Evolutionary conservation across 2,888 invertebrate species (phyloP).

Genomic region (Cephonodes hylas): DNA sequence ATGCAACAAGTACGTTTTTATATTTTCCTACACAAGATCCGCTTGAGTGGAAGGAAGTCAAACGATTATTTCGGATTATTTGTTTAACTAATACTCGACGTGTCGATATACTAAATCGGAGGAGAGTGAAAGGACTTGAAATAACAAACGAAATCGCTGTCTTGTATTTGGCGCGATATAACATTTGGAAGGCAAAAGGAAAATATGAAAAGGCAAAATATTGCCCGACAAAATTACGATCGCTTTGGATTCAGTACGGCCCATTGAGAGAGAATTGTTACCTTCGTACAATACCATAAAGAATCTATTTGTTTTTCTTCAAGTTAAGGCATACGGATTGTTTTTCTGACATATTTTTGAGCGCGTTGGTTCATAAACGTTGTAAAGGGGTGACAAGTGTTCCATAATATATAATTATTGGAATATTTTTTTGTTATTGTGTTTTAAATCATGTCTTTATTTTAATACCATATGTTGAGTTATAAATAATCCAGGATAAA

Average conservation of each 20-base stretch:
- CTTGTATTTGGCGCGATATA: constrained; percentile 70
- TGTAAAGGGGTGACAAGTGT: constrained; percentile 12
- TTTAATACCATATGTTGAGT: too few relatives aligned
- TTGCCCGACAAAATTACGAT: constrained; percentile 79
- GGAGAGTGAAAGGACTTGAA: constrained; percentile 67
- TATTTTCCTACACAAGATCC: background rate
- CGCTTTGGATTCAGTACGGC: constrained; percentile 75
- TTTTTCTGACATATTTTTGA: constrained; percentile 40
- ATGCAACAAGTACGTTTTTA: background rate
- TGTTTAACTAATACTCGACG: constrained; percentile 67
- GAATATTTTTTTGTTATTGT: background rate
- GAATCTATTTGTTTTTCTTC: constrained; percentile 72
- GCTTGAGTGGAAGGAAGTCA: constrained; percentile 29
- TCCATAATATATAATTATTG: background rate
- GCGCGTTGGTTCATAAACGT: constrained; percentile 27
- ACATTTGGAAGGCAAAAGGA: constrained; percentile 72
- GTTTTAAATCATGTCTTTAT: too few relatives aligned
- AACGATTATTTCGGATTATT: constrained; percentile 52
- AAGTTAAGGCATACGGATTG: constrained; percentile 55
- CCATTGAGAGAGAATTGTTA: constrained; percentile 77
- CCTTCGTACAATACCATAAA: constrained; percentile 74
- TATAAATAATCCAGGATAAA: too few relatives aligned
- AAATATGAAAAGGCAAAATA: constrained; percentile 79
- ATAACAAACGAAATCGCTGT: constrained; percentile 77
- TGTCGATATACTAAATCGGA: constrained; percentile 70